Evolutionary conservation across 2,113 vertebrate species (phyloP), one percentile per base, ranked within the genome.

Genomic region (Pachycephala philippinensis): DNA sequence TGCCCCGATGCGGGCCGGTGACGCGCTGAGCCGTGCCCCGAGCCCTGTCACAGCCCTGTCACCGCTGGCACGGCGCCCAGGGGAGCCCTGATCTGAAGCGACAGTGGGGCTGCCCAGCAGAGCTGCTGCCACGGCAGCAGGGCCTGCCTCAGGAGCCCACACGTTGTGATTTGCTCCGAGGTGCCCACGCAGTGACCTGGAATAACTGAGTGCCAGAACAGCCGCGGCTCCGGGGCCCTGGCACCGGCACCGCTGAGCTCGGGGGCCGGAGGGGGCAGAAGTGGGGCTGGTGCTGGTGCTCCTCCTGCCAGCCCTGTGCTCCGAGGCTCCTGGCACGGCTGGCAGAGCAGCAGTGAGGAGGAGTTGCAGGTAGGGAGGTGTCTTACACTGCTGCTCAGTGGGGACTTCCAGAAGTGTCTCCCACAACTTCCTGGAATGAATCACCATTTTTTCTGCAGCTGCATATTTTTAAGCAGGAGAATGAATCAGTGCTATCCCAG

Each of bases 201-300:
- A 93, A 71, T 16, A 27, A 33, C 52, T 0, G 66, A n/a, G 39
- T 0, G 31, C 77, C 49, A 24, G 80, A 70, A 21, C 79, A 19
- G 84, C 91, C 5, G 1, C 1, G 3, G 93, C 91, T 49, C 14
- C 23, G 26, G 90, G 42, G 42, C 45, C 28, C 53, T 66, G 89
- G 57, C 52, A 59, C 42, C 3, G 49, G 33, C 22, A 2, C 71
- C 17, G 39, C 7, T 30, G 10, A 42, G 85, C 77, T 33, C 1
- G 0, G 16, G 28, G 50, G 2, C 35, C 20, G 1, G 5, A 21
- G 37, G 33, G 75, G 40, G 50, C 19, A 19, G 3, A 3, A 6
- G 12, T 1, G 11, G 53, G 60, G 33, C 37, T 4, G 61, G 15
- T 11, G 39, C 21, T 4, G 2, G 3, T 10, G 60, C 50, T 50